Evolutionary conservation across 2,113 vertebrate species (phyloP).

Genomic region (Aegithalos caudatus): DNA sequence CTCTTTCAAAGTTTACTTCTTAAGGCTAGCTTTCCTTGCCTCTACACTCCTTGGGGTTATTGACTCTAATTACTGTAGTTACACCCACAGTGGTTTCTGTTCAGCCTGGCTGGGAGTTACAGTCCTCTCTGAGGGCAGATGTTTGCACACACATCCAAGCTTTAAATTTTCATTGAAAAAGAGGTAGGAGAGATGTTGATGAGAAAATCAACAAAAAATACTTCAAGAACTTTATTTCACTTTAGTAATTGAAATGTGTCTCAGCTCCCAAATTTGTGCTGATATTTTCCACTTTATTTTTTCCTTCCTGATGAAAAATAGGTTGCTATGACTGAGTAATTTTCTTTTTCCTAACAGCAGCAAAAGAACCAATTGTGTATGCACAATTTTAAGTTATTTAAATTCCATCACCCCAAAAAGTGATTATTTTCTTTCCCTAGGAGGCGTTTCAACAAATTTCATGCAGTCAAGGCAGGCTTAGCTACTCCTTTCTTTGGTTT

Average conservation of each 20-base stretch:
- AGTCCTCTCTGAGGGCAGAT: background rate
- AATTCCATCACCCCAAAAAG: constrained; percentile 63
- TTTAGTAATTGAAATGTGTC: background rate
- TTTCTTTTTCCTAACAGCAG: constrained; percentile 34
- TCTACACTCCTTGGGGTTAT: background rate
- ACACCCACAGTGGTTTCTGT: background rate
- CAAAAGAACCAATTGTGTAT: constrained; percentile 54
- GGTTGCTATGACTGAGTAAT: background rate
- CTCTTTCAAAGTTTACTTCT: background rate
- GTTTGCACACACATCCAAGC: background rate
- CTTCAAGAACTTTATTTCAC: background rate
- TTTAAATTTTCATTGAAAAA: background rate
- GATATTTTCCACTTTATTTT: constrained; percentile 12
- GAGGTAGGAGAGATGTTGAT: background rate
- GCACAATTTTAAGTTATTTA: constrained; percentile 68
- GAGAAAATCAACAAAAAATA: background rate
- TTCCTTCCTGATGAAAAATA: constrained; percentile 1
- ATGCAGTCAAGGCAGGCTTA: constrained; percentile 27
- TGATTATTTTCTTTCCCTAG: constrained; percentile 60
- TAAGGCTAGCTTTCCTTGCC: background rate
- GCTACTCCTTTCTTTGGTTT: constrained; percentile 57
- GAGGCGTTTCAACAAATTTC: constrained; percentile 58
- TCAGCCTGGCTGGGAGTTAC: background rate
- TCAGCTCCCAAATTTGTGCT: background rate
- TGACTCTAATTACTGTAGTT: background rate